Base-by-base conservation (phyloP, 2,888 invertebrate species). In the Ormyrus rosae region DNA sequence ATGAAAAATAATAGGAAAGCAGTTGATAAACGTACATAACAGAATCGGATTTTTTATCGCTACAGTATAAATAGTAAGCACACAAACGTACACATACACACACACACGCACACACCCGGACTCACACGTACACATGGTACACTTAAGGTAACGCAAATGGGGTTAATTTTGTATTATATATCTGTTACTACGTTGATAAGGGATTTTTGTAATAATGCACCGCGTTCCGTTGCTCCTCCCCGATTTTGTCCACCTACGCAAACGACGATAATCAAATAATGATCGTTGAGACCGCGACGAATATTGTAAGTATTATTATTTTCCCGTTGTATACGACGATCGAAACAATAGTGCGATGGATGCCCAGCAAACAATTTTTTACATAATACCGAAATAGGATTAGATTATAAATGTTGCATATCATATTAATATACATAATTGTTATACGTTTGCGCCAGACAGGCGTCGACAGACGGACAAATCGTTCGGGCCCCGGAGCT, bases 371-470 rank as follows among this genome's bases (percentile, higher is more conserved):
- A 77, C 56, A 61, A 71, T 58, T 81, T 73, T 81, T 76, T 81
- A 78, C 68, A 77, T 48, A 19, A 74, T 78, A 73, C 75, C 48
- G 74, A 64, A 77, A 80, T 80, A 82, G 71, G 67, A 60, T 82
- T 78, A 80, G 80, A 71, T 80, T 74, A 80, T 74, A 89, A 90
- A 90, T 90, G 90, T 90, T 90, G 90, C 90, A 90, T 90, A 90
- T 90, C 90, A 90, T 90, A 89, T 89, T 90, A 90, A 89, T 88
- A 87, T 76, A 82, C 82, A 80, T 87, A 89, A 80, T 90, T 90
- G 90, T 90, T 90, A 90, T 89, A 89, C 88, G 88, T 86, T 88
- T 87, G 86, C 86, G 88, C 86, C 88, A 87, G 85, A 8, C 13
- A 48, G 19, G 48, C 55, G 56, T 50, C 51, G 53, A 50, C 48